Conservation (phyloP, 1,140 invertebrate species). For the Zaprionus lachaisei region DNA sequence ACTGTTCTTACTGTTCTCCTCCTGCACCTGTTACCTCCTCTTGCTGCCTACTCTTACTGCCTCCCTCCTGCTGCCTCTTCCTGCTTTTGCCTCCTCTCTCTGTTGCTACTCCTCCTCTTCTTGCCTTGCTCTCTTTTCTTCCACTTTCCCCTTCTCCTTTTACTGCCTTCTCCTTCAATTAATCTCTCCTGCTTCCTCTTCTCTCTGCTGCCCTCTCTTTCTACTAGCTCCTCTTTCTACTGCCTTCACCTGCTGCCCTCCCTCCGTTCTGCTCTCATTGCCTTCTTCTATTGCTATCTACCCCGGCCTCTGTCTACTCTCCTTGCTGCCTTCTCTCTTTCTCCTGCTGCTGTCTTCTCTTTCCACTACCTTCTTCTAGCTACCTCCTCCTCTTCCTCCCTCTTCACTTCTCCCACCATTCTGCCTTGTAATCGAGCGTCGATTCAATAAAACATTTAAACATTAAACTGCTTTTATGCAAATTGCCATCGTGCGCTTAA, state of each 20-base stretch:
- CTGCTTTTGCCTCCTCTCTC: neutral
- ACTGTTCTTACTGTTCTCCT: fast-evolving
- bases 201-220: too few relatives aligned
- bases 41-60: neutral
- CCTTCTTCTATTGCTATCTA: too few relatives aligned
- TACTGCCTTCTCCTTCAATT: too few relatives aligned
- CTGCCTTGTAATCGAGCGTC: conserved; percentile 63
- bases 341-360: too few relatives aligned
- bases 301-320: neutral
- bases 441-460: conserved; percentile 83
- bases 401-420: neutral
- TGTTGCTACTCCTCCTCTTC: too few relatives aligned
- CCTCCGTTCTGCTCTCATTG: too few relatives aligned
- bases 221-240: too few relatives aligned
- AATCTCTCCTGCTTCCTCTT: too few relatives aligned
- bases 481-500: conserved; percentile 82
- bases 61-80: too few relatives aligned
- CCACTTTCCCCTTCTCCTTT: too few relatives aligned
- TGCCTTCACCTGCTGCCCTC: too few relatives aligned
- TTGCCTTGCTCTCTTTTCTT: neutral
- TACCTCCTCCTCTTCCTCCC: neutral
- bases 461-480: conserved; percentile 83
- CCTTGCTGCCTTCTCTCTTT: neutral
- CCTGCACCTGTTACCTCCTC: too few relatives aligned
- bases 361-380: neutral